Evolutionary conservation across 2,797 vertebrate species (phyloP).

Genomic region (Austrolebias charrua): DNA sequence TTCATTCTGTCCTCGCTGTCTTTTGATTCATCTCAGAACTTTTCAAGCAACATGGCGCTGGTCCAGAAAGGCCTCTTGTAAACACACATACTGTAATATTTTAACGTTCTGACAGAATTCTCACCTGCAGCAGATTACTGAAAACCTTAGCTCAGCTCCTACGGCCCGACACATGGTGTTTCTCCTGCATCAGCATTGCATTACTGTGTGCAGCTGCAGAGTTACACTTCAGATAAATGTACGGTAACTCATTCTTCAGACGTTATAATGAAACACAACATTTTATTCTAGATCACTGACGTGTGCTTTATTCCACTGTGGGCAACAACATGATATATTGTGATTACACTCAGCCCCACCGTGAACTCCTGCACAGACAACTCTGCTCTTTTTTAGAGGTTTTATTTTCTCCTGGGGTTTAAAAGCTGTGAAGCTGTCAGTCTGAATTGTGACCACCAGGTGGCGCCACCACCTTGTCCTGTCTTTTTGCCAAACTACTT

Average conservation of each 20-base stretch:
- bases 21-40: conserved; percentile 30
- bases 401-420: conserved; percentile 5
- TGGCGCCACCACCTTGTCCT: conserved; percentile 68
- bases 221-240: not conserved
- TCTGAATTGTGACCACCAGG: conserved; percentile 70
- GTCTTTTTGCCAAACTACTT: conserved; percentile 16
- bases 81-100: conserved; percentile 43
- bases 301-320: not conserved
- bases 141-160: conserved; percentile 15
- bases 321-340: not conserved
- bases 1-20: conserved; percentile 32
- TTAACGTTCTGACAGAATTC: conserved; percentile 27
- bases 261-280: not conserved
- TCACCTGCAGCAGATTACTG: conserved; percentile 49
- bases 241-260: conserved; percentile 8
- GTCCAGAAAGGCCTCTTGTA: conserved; percentile 31
- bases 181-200: conserved; percentile 35
- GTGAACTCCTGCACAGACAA: not conserved
- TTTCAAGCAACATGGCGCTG: conserved; percentile 9
- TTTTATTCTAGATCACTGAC: not conserved
- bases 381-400: not conserved
- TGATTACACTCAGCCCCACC: not conserved
- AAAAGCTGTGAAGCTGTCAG: conserved; percentile 20
- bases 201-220: conserved; percentile 32
- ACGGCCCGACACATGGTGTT: conserved; percentile 16